Percentiles rank a stretch among this genome's conserved stretches.
Conservation (phyloP, 2,888 invertebrate species). For the Griposia aprilina region DNA sequence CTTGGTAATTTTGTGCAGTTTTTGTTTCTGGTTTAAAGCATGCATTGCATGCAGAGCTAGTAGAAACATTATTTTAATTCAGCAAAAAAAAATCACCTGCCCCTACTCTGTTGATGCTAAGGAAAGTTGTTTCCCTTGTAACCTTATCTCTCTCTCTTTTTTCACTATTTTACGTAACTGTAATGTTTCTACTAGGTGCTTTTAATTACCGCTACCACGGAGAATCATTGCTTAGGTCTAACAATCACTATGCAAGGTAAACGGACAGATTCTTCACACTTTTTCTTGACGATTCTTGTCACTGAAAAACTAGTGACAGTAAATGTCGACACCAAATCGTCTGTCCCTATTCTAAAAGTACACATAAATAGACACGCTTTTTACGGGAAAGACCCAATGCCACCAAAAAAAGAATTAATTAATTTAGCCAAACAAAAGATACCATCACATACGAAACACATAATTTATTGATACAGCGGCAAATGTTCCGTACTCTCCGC, state of each 20-base stretch:
- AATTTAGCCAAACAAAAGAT: neutral
- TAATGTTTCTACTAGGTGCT: neutral
- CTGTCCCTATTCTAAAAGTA: neutral
- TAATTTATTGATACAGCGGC: constrained; percentile 28
- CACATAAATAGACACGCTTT: no score
- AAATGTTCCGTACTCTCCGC: constrained; percentile 24
- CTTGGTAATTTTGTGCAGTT: neutral
- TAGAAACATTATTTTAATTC: neutral
- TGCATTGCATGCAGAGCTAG: neutral
- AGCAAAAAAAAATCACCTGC: neutral
- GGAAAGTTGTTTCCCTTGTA: neutral
- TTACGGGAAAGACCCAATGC: no score
- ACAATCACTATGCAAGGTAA: neutral
- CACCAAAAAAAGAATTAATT: neutral
- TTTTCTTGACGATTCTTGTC: no score
- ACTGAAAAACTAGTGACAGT: neutral
- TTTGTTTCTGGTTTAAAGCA: neutral
- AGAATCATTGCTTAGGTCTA: neutral
- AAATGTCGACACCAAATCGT: neutral
- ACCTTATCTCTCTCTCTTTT: neutral
- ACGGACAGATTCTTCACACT: neutral
- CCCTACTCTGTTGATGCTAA: neutral
- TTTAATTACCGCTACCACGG: neutral
- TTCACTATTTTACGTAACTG: neutral
- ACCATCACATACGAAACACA: constrained; percentile 18